Evolutionary conservation across 30 jellyfish, hydroid and myxozoan genomes (phyloP).

Genomic region (Hydra vulgaris): DNA sequence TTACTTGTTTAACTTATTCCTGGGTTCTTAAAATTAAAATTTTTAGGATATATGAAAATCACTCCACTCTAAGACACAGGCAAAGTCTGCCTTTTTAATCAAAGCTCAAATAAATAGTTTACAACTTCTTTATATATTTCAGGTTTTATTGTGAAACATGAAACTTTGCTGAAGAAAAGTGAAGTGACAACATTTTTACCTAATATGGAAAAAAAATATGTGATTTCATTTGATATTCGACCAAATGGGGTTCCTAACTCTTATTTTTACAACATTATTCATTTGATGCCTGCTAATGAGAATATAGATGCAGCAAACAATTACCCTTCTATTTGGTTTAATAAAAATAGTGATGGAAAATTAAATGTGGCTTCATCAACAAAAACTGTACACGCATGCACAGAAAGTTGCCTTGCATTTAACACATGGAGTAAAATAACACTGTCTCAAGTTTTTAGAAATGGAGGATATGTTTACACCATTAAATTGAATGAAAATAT

Average conservation of each 20-base stretch:
- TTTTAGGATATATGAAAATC: too few species aligned
- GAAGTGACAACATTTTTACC: background rate
- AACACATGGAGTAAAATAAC: background rate
- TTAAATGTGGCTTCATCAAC: background rate
- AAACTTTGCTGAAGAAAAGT: background rate
- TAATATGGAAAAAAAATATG: background rate
- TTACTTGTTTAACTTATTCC: too few species aligned
- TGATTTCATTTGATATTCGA: background rate
- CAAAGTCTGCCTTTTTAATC: too few species aligned
- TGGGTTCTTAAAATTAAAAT: too few species aligned
- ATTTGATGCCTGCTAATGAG: background rate
- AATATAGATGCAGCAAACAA: background rate
- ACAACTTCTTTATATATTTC: too few species aligned
- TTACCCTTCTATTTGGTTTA: background rate
- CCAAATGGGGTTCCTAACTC: background rate
- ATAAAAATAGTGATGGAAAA: background rate
- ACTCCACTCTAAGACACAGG: too few species aligned
- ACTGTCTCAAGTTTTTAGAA: background rate
- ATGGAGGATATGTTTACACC: background rate
- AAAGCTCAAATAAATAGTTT: too few species aligned
- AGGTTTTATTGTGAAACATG: background rate
- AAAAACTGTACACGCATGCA: background rate
- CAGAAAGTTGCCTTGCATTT: background rate
- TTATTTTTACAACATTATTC: background rate
- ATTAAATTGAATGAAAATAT: background rate